Conservation (phyloP, 2,888 invertebrate genomes). For the Microdon myrmicae region DNA sequence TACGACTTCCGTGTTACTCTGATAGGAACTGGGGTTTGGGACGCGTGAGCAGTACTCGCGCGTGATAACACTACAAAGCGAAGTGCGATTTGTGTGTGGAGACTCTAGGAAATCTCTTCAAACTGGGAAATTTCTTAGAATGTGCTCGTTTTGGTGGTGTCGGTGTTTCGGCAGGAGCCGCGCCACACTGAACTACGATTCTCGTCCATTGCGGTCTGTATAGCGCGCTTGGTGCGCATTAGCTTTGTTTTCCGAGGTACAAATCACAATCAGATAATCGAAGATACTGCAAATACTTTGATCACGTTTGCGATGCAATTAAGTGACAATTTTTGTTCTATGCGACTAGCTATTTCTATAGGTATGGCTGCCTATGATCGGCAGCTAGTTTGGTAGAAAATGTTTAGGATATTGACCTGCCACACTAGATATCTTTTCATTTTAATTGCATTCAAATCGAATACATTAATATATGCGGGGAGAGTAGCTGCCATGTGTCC, state of each 20-base stretch:
- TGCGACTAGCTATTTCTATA: conserved; percentile 31
- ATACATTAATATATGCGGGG: no score
- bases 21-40: conserved; percentile 37
- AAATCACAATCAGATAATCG: conserved; percentile 56
- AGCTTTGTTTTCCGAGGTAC: conserved; percentile 50
- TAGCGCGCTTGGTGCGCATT: conserved; percentile 40
- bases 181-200: conserved; percentile 23
- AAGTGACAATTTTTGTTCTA: conserved; percentile 63
- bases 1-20: conserved; percentile 52
- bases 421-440: no score
- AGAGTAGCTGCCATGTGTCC: no score
- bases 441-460: no score
- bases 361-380: conserved; percentile 22
- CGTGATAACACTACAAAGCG: conserved; percentile 28
- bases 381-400: conserved; percentile 11
- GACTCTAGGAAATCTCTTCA: conserved; percentile 34
- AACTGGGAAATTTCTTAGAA: conserved; percentile 35
- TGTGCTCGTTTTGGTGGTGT: conserved; percentile 20
- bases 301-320: conserved; percentile 66
- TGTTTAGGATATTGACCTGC: conserved; percentile 11
- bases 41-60: conserved; percentile 24
- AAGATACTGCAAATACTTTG: conserved; percentile 58
- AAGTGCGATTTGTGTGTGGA: conserved; percentile 3
- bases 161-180: conserved; percentile 16
- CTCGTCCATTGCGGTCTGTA: background rate